Evolutionary conservation across 2,888 invertebrate species (phyloP), one percentile per base, ranked within the genome.

Genomic region (Cheilosia impressa): DNA sequence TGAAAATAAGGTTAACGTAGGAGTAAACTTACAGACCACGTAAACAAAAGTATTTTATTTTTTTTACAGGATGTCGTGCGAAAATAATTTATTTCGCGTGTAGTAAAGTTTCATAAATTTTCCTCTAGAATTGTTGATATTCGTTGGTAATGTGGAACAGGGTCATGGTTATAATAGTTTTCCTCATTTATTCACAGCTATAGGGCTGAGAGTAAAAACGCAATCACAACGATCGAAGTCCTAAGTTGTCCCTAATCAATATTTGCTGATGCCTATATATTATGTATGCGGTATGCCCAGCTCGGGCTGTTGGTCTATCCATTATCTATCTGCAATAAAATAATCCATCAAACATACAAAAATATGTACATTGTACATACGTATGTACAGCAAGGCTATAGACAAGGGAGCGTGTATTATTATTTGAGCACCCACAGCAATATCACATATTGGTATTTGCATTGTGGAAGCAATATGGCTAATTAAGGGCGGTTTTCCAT

Each of bases 371-470:
- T 22, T 2, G 22, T 22, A 22, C 2, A 22, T 22, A 52, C 27
- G 31, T 10, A 1, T 34, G 63, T 6, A 7, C 6, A 34, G 17
- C 19, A 43, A 53, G 43, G 43, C 24, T 34, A 45, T 24, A 10
- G 52, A 3, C 27, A 43, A 31, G 53, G n/a, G 34, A 43, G 62
- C 13, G 31, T 27, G 9, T 38, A 52, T 45, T 53, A 63, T 73
- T 65, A 66, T 57, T 65, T 55, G 41, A 75, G 45, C 41, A 55
- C 27, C 66, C 50, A 57, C 38, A 63, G 24, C 17, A 38, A 45
- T 24, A 27, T 27, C 27, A 63, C 50, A 65, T 75, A 75, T 75
- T 66, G 57, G 66, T 75, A 66, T 75, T 66, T 75, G 65, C 65
- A 66, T 75, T 75, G 57, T 27, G 65, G 41, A 58, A 57, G 65